Evolutionary conservation across 2,888 invertebrate genomes (phyloP).

Genomic region (Leptinotarsa peninsularis): DNA sequence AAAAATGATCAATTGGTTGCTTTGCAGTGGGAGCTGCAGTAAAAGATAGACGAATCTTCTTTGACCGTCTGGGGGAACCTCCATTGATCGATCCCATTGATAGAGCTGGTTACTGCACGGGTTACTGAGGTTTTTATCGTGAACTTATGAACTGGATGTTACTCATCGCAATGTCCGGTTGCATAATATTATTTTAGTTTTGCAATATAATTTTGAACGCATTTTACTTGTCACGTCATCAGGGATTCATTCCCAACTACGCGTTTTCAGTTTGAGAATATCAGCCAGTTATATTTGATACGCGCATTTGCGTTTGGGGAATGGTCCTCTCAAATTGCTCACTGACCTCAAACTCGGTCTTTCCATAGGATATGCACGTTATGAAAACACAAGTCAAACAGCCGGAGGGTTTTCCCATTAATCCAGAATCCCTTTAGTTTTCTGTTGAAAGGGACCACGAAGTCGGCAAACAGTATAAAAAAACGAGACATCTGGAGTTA

Average conservation of each 20-base stretch:
- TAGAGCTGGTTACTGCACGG: no score
- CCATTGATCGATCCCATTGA: no score
- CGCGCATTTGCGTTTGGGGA: neutral
- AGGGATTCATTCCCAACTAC: neutral
- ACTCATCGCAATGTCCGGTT: no score
- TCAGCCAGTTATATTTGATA: constrained; percentile 1
- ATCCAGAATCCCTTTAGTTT: neutral
- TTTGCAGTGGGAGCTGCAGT: no score
- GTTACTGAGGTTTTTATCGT: no score
- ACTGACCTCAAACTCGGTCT: constrained; percentile 6
- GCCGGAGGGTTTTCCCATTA: constrained; percentile 1
- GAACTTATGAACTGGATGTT: no score
- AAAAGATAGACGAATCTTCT: no score
- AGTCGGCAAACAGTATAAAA: neutral
- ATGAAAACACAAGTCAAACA: constrained; percentile 7
- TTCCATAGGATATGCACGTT: neutral
- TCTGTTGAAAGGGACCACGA: neutral
- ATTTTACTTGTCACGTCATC: neutral
- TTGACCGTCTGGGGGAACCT: no score
- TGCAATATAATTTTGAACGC: no score
- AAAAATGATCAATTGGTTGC: no score
- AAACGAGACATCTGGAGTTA: neutral
- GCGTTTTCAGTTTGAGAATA: neutral
- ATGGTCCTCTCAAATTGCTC: constrained; percentile 1
- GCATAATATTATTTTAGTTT: no score